phyloP scores from a whole-genome alignment of 2,888 invertebrate species.

The Hydropsyche betteni region DNA sequence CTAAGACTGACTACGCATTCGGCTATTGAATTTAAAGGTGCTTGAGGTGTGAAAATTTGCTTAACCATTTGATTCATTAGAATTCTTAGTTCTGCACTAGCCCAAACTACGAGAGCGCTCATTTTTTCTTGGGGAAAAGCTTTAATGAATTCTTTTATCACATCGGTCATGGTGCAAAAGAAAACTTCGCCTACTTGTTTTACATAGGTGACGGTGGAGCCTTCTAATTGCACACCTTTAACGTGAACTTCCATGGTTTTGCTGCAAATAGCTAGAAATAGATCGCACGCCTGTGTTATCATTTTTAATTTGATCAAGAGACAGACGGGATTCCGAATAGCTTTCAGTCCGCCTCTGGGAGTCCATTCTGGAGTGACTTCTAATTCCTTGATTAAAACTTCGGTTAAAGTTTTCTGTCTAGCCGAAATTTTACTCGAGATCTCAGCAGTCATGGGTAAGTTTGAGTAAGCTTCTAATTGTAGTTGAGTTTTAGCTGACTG shows the following conservation, averaged over 20 bases:
- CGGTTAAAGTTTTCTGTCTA: constrained; percentile 80
- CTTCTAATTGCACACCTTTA: constrained; percentile 82
- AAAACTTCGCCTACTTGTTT: constrained; percentile 84
- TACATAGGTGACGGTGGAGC: constrained; percentile 81
- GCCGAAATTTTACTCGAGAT: constrained; percentile 71
- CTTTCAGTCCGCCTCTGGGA: constrained; percentile 87
- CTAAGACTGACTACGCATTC: constrained; percentile 87
- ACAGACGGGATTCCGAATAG: constrained; percentile 83
- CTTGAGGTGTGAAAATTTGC: constrained; percentile 91
- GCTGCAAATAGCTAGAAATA: constrained; percentile 83
- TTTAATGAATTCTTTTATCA: constrained; percentile 68
- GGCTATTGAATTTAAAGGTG: constrained; percentile 82
- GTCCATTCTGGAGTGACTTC: constrained; percentile 91
- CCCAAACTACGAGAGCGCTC: constrained; percentile 86
- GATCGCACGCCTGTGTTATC: constrained; percentile 78
- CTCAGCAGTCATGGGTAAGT: constrained; percentile 60
- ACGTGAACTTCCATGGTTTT: constrained; percentile 83
- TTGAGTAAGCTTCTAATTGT: constrained; percentile 60
- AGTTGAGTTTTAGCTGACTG: constrained; percentile 65
- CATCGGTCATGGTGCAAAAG: constrained; percentile 82
- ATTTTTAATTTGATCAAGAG: constrained; percentile 80
- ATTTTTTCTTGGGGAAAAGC: constrained; percentile 80
- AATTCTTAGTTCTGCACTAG: constrained; percentile 81
- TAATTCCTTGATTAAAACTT: constrained; percentile 87
- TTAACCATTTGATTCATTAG: constrained; percentile 84